Percentiles rank a stretch among this genome's conserved stretches.
Evolutionary conservation across 2,797 vertebrate species (phyloP).

Genomic region (Tadarida brasiliensis): DNA sequence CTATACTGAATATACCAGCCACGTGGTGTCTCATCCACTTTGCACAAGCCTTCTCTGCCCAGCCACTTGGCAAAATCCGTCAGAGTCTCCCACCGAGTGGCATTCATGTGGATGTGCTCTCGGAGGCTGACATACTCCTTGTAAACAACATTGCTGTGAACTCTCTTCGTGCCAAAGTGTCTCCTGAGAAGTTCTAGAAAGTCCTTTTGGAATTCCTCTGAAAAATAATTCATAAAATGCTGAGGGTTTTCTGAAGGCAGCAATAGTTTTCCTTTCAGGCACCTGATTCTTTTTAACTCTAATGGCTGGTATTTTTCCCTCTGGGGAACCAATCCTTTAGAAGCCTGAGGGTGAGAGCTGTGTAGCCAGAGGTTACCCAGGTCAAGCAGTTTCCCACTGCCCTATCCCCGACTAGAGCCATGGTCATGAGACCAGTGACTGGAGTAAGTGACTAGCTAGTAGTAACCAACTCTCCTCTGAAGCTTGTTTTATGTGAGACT

Average conservation of each 20-base stretch:
- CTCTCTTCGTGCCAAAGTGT: constrained; percentile 97
- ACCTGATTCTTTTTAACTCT: background rate
- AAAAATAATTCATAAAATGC: background rate
- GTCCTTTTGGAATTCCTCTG: constrained; percentile 94
- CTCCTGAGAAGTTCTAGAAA: constrained; percentile 96
- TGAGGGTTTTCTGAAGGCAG: background rate
- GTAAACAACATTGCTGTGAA: constrained; percentile 99
- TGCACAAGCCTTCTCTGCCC: constrained; percentile 96
- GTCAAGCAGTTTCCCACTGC: background rate
- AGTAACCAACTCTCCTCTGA: background rate
- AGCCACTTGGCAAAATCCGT: constrained; percentile 99
- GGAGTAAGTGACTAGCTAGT: background rate
- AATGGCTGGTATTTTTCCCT: background rate
- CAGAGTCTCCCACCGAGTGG: constrained; percentile 98
- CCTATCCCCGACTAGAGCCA: background rate
- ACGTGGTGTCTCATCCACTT: constrained; percentile 98
- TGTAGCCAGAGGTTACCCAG: background rate
- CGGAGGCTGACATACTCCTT: constrained; percentile 98
- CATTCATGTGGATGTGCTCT: constrained; percentile 99
- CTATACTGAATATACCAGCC: constrained; percentile 99
- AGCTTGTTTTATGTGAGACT: background rate
- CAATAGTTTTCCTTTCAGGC: background rate
- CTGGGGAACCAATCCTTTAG: background rate
- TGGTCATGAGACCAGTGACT: background rate
- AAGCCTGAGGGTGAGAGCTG: background rate